Conservation (phyloP, 2,888 invertebrate genomes). For the Schizaphis graminum region DNA sequence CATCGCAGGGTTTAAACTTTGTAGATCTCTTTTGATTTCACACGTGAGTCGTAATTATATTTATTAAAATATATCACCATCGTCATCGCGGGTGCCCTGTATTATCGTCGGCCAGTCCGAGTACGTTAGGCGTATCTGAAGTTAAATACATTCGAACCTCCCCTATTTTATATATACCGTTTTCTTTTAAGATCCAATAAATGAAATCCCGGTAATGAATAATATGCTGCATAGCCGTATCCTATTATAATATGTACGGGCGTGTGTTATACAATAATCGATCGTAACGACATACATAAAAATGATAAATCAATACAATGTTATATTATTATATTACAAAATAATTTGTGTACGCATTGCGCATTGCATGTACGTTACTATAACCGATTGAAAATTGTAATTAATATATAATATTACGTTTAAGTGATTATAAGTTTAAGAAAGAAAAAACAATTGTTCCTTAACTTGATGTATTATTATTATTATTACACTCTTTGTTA, state of each 20-base stretch:
- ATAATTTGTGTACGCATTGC: background rate
- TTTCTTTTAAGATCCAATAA: background rate
- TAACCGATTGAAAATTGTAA: background rate
- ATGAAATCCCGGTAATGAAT: background rate
- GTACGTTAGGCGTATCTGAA: background rate
- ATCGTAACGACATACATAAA: background rate
- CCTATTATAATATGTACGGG: background rate
- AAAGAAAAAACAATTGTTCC: conserved; percentile 44
- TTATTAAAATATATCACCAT: background rate
- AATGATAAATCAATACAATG: background rate
- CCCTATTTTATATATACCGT: background rate
- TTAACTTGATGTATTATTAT: conserved; percentile 13
- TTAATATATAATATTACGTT: background rate
- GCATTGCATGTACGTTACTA: background rate
- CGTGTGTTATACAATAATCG: background rate
- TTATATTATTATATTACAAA: background rate
- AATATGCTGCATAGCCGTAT: background rate
- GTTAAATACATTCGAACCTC: background rate
- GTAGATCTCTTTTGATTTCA: conserved; percentile 51
- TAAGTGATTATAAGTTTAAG: background rate
- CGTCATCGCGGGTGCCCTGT: background rate
- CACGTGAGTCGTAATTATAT: background rate
- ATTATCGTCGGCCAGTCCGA: background rate
- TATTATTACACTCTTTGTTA: conserved; percentile 13
- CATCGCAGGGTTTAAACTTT: conserved; percentile 52